phyloP scores from a whole-genome alignment of 2,888 invertebrate species.

The Dolichomitus sp. region DNA sequence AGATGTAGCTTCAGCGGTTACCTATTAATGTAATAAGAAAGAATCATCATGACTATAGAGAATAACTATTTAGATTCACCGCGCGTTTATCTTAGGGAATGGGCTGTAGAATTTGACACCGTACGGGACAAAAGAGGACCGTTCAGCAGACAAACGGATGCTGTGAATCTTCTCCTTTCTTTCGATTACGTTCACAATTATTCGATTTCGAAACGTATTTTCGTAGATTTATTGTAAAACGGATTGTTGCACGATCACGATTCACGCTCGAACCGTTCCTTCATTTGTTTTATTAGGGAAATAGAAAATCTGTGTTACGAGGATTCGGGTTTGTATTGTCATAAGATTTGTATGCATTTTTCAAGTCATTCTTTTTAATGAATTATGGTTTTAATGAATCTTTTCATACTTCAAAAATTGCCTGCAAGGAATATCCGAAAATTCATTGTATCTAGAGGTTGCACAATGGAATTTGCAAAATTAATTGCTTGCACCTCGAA shows the following conservation, averaged over 20 bases:
- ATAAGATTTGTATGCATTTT: constrained; percentile 24
- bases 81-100: constrained; percentile 48
- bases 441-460: constrained; percentile 5
- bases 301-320: constrained; percentile 53
- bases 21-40: constrained; percentile 37
- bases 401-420: constrained; percentile 7
- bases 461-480: constrained; percentile 11
- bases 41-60: constrained; percentile 45
- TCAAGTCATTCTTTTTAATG: constrained; percentile 21
- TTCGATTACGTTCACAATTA: constrained; percentile 42
- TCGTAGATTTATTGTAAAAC: constrained; percentile 60
- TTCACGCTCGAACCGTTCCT: constrained; percentile 77
- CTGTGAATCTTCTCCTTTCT: constrained; percentile 72
- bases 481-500: constrained; percentile 7
- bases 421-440: not conserved
- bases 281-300: constrained; percentile 52
- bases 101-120: constrained; percentile 17
- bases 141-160: constrained; percentile 73
- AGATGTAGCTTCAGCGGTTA: constrained; percentile 61
- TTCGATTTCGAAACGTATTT: constrained; percentile 73
- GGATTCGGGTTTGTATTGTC: constrained; percentile 68
- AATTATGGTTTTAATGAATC: too few relatives aligned
- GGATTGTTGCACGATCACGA: constrained; percentile 65
- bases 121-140: constrained; percentile 52
- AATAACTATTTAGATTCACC: constrained; percentile 39